Conservation (phyloP, 2,797 vertebrate species). For the Nannoperca australis region DNA sequence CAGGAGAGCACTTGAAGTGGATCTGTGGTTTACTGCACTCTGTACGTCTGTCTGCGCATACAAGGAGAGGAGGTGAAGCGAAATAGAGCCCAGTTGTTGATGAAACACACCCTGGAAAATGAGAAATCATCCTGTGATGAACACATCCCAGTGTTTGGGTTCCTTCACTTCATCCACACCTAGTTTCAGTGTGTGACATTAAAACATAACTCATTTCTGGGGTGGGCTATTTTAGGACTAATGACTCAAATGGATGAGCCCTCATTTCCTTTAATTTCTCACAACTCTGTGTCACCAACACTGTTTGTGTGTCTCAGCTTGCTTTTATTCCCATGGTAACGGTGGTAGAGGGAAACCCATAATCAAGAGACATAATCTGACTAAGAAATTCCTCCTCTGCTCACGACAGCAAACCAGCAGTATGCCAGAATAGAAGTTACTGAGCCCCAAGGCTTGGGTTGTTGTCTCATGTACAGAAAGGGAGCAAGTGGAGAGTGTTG, state of each 20-base stretch:
- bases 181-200: slow-evolving; percentile 43
- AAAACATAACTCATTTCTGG: slow-evolving; percentile 12
- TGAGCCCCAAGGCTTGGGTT: slow-evolving; percentile 18
- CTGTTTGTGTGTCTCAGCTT: slow-evolving; percentile 73
- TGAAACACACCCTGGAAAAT: slow-evolving; percentile 30
- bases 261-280: slow-evolving; percentile 72
- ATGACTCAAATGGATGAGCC: slow-evolving; percentile 72
- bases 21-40: slow-evolving; percentile 22
- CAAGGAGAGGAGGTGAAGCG: neutral
- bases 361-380: slow-evolving; percentile 71
- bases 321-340: slow-evolving; percentile 73
- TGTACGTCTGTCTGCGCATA: slow-evolving; percentile 24
- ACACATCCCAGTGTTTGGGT: slow-evolving; percentile 14
- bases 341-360: slow-evolving; percentile 69
- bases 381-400: slow-evolving; percentile 60
- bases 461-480: slow-evolving; percentile 15
- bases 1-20: slow-evolving; percentile 27
- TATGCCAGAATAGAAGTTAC: slow-evolving; percentile 53
- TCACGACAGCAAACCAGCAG: slow-evolving; percentile 42
- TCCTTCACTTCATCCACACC: slow-evolving; percentile 43
- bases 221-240: slow-evolving; percentile 60
- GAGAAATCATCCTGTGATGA: slow-evolving; percentile 14
- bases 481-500: slow-evolving; percentile 4
- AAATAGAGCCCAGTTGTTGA: slow-evolving; percentile 17
- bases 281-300: slow-evolving; percentile 47